A percentile compares a stretch with the other conserved stretches of the same genome.
Conservation (phyloP, 2,797 vertebrate species). For the Pteropus rufus region DNA sequence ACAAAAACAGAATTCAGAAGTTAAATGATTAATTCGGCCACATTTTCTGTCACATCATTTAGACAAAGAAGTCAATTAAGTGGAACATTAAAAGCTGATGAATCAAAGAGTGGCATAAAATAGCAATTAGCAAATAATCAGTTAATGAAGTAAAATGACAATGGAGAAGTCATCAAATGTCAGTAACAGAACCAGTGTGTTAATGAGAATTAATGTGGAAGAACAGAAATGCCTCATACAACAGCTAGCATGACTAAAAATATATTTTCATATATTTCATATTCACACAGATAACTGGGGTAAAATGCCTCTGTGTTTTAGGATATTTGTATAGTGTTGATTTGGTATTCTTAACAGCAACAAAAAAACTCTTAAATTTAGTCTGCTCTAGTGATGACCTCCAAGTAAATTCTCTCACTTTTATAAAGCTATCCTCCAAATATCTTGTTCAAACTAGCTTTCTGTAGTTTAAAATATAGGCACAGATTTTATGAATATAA, state of each 20-base stretch:
- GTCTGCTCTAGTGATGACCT: not conserved
- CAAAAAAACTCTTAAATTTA: not conserved
- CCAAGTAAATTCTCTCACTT: not conserved
- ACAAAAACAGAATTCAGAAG: not conserved
- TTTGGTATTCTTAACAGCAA: not conserved
- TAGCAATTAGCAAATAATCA: slow-evolving; percentile 70
- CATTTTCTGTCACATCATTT: slow-evolving; percentile 36
- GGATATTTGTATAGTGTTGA: not conserved
- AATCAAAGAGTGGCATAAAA: slow-evolving; percentile 65
- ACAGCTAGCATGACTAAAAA: not conserved
- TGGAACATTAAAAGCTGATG: slow-evolving; percentile 69
- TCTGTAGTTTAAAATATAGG: not conserved
- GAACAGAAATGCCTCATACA: slow-evolving; percentile 38
- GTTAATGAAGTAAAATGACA: slow-evolving; percentile 70
- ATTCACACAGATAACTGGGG: slow-evolving; percentile 33
- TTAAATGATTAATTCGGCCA: slow-evolving; percentile 19
- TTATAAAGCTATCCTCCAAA: not conserved
- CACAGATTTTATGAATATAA: not conserved
- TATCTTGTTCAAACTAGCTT: not conserved
- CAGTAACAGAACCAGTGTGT: not conserved
- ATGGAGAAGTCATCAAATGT: slow-evolving; percentile 49
- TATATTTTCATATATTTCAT: not conserved
- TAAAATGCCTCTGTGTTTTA: not conserved
- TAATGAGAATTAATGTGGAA: slow-evolving; percentile 67
- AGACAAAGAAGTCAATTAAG: slow-evolving; percentile 64